Percentiles rank a stretch among this genome's conserved stretches.
Conservation (phyloP, 2,797 vertebrate genomes). For the Brotula barbata region DNA sequence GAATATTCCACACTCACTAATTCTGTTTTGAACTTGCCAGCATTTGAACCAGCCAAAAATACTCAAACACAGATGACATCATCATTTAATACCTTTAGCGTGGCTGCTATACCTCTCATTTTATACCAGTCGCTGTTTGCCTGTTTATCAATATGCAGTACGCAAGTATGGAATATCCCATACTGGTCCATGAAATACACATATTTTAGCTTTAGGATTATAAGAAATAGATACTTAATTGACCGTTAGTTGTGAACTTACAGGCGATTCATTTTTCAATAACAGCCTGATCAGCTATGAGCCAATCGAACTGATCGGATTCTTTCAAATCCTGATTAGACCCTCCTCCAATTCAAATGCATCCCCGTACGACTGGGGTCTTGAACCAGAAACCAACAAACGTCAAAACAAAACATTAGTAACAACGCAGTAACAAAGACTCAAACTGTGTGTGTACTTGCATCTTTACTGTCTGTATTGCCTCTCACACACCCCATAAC, state of each 20-base stretch:
- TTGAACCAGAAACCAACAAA: constrained; percentile 35
- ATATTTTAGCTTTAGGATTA: constrained; percentile 1
- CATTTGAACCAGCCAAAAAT: neutral
- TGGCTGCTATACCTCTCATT: neutral
- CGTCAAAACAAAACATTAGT: constrained; percentile 16
- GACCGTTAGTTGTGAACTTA: constrained; percentile 10
- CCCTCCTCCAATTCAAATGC: constrained; percentile 15
- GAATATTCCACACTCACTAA: constrained; percentile 2
- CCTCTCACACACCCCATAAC: constrained; percentile 25
- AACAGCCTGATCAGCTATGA: constrained; percentile 34
- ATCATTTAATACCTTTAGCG: neutral
- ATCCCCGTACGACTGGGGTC: constrained; percentile 5
- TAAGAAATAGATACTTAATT: constrained; percentile 5
- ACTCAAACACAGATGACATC: neutral
- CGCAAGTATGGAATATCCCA: constrained; percentile 23
- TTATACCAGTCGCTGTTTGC: neutral
- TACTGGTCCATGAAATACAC: constrained; percentile 26
- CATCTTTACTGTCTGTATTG: constrained; percentile 13
- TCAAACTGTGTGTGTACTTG: constrained; percentile 21
- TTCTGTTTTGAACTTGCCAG: neutral
- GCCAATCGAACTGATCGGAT: constrained; percentile 49
- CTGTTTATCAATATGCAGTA: constrained; percentile 35
- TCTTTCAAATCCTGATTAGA: constrained; percentile 43
- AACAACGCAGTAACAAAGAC: constrained; percentile 36
- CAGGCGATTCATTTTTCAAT: constrained; percentile 26